Evolutionary conservation across 2,888 invertebrate species (phyloP).

Genomic region (Malachius bipustulatus): DNA sequence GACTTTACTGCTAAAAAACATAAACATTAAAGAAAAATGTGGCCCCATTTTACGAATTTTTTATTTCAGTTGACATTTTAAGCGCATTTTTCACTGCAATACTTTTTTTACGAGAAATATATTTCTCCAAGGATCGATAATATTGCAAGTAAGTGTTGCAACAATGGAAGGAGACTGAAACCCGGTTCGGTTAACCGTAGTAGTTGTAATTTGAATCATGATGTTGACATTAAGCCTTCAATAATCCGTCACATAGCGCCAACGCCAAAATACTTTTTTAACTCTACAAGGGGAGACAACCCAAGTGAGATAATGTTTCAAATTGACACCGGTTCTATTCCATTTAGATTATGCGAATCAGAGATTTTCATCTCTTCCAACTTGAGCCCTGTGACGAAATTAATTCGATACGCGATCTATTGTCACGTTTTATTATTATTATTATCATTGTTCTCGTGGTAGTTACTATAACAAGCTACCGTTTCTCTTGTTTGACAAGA

Average conservation of each 20-base stretch:
- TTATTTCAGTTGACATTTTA: too few relatives aligned
- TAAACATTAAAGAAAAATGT: too few relatives aligned
- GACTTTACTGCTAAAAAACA: too few relatives aligned
- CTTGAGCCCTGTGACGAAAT: constrained; percentile 30
- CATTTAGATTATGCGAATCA: constrained; percentile 35
- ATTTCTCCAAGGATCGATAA: too few relatives aligned
- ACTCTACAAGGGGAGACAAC: constrained; percentile 27
- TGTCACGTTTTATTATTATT: constrained; percentile 9
- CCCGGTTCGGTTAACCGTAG: constrained; percentile 25
- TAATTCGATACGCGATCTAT: constrained; percentile 29
- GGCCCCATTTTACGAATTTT: too few relatives aligned
- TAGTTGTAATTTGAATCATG: constrained; percentile 37
- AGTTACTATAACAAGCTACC: too few relatives aligned
- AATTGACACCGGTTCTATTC: constrained; percentile 37
- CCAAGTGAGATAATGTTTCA: constrained; percentile 31
- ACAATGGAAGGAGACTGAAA: too few relatives aligned
- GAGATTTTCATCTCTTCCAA: constrained; percentile 33
- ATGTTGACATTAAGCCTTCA: constrained; percentile 38
- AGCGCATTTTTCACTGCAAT: too few relatives aligned
- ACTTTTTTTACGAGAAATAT: too few relatives aligned
- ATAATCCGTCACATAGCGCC: constrained; percentile 37
- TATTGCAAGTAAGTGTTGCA: too few relatives aligned
- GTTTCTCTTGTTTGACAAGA: too few relatives aligned
- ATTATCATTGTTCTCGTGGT: too few relatives aligned
- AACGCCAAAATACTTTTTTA: constrained; percentile 34